A percentile compares a stretch with the other conserved stretches of the same genome.
phyloP scores from a whole-genome alignment of 2,888 invertebrate genomes.

The Lamproptera curius region DNA sequence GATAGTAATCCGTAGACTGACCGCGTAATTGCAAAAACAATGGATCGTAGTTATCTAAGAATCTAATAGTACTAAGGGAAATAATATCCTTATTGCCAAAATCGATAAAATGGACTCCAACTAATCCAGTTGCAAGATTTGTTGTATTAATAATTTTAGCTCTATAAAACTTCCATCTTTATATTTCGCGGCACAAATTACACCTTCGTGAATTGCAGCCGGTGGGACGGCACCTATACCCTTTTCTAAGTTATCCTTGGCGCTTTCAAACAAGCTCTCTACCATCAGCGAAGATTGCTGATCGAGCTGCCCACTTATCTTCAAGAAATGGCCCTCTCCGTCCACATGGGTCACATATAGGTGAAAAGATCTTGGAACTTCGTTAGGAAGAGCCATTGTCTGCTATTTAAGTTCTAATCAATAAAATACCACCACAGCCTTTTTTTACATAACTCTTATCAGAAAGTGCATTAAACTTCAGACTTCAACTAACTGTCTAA shows the following conservation, averaged over 20 bases:
- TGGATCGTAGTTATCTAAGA: slow-evolving; percentile 73
- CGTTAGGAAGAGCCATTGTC: slow-evolving; percentile 55
- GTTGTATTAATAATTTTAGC: slow-evolving; percentile 76
- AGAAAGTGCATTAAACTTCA: slow-evolving; percentile 42
- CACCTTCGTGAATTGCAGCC: slow-evolving; percentile 70
- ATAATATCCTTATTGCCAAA: slow-evolving; percentile 82
- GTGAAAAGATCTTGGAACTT: slow-evolving; percentile 54
- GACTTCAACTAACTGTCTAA: slow-evolving; percentile 39
- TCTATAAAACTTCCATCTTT: slow-evolving; percentile 82
- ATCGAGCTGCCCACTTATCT: slow-evolving; percentile 85
- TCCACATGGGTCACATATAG: slow-evolving; percentile 83
- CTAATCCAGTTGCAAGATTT: slow-evolving; percentile 67
- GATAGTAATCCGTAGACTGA: slow-evolving; percentile 78
- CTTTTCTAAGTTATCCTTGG: slow-evolving; percentile 61
- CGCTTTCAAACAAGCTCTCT: slow-evolving; percentile 67
- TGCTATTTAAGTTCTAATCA: slow-evolving; percentile 24
- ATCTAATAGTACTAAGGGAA: slow-evolving; percentile 77
- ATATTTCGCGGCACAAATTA: slow-evolving; percentile 82
- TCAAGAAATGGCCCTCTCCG: slow-evolving; percentile 82
- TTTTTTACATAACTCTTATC: slow-evolving; percentile 48
- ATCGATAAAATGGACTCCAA: slow-evolving; percentile 83
- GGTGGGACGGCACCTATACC: slow-evolving; percentile 65
- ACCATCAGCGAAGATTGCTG: slow-evolving; percentile 75
- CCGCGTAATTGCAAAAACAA: slow-evolving; percentile 70
- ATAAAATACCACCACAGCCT: slow-evolving; percentile 13